These are phyloP conservation scores for Tubulanus polymorphus DNA, from an alignment of 2,888 invertebrate genomes.

Conservation along the genomic window DNA sequence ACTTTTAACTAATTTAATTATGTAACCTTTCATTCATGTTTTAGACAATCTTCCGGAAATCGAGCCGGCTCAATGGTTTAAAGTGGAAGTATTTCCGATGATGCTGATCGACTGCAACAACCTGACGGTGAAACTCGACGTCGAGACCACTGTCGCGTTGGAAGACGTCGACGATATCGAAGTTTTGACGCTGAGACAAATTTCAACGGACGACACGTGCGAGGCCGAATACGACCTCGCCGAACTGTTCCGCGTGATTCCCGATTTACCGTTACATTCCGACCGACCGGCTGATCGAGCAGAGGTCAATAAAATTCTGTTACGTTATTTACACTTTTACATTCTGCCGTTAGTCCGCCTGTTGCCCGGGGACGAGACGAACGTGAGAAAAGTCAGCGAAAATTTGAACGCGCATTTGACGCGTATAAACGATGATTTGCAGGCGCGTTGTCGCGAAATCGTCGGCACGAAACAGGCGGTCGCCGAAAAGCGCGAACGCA, in stretches of 20 bases:
- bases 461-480: slow-evolving; percentile 26
- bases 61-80: slow-evolving; percentile 44
- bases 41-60: slow-evolving; percentile 13
- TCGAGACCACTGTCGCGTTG: neutral
- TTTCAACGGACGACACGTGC: slow-evolving; percentile 26
- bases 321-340: slow-evolving; percentile 37
- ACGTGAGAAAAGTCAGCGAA: slow-evolving; percentile 21
- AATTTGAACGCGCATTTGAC: slow-evolving; percentile 26
- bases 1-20: too few species aligned
- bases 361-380: slow-evolving; percentile 20
- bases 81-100: slow-evolving; percentile 34
- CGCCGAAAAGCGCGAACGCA: slow-evolving; percentile 22
- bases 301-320: slow-evolving; percentile 17
- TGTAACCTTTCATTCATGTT: neutral
- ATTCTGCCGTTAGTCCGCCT: slow-evolving; percentile 37
- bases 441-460: slow-evolving; percentile 24
- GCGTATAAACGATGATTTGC: slow-evolving; percentile 28
- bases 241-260: slow-evolving; percentile 38
- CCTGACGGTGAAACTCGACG: slow-evolving; percentile 27
- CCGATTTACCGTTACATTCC: too few species aligned
- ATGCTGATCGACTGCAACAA: slow-evolving; percentile 38
- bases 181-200: neutral
- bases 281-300: slow-evolving; percentile 23
- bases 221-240: slow-evolving; percentile 36
- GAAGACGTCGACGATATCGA: slow-evolving; percentile 10